phyloP scores from a whole-genome alignment of 2,797 vertebrate genomes.

The Cuniculus paca region DNA sequence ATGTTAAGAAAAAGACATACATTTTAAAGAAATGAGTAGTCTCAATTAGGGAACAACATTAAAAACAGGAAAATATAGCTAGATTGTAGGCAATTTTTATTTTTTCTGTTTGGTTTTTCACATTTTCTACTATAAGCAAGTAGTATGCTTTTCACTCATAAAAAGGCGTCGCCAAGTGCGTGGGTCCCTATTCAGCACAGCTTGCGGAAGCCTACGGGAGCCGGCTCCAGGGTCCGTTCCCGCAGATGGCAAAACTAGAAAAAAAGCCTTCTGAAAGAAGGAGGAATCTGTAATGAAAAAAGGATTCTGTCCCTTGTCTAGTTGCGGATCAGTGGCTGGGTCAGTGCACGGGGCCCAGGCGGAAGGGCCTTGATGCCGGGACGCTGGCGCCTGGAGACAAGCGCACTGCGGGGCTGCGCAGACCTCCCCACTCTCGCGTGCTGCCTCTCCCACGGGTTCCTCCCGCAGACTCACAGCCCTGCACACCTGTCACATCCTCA shows the following conservation, averaged over 20 bases:
- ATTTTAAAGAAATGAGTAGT: conserved; percentile 35
- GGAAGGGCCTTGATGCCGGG: background rate
- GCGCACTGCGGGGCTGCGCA: too few relatives aligned
- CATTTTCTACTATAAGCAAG: background rate
- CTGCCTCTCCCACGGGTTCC: too few relatives aligned
- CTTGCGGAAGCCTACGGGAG: background rate
- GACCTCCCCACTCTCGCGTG: too few relatives aligned
- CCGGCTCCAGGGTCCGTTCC: background rate
- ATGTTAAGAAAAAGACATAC: background rate
- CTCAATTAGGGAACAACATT: background rate
- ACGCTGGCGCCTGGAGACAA: too few relatives aligned
- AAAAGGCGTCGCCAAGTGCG: background rate
- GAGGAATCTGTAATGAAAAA: conserved; percentile 5
- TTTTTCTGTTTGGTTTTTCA: conserved; percentile 16
- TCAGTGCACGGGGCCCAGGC: too few relatives aligned
- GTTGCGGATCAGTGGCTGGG: background rate
- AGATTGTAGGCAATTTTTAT: background rate
- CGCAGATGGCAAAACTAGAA: background rate
- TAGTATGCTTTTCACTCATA: background rate
- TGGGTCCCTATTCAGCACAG: background rate
- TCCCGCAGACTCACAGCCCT: background rate
- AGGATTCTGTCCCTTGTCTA: background rate
- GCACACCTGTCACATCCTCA: background rate
- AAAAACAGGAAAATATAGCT: conserved; percentile 2
- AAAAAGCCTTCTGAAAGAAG: background rate